phyloP scores from a whole-genome alignment of 2,113 vertebrate genomes.

The Pavo muticus region DNA sequence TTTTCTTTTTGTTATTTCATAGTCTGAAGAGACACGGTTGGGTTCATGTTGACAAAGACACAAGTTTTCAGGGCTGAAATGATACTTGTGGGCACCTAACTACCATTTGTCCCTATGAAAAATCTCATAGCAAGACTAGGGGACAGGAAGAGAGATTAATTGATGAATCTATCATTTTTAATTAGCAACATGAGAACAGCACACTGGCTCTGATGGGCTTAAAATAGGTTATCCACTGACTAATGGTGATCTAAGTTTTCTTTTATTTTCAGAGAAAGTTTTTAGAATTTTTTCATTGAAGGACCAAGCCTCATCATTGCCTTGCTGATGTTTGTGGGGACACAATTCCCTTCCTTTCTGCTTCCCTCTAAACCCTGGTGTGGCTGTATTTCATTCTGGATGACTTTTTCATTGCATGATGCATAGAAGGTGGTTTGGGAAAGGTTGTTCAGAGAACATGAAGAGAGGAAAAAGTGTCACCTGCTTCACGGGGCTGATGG shows the following conservation, averaged over 20 bases:
- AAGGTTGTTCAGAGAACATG: background rate
- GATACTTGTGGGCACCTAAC: constrained; percentile 19
- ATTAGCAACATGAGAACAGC: constrained; percentile 64
- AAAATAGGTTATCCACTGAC: constrained; percentile 65
- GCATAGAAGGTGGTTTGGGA: background rate
- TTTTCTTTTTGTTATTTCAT: background rate
- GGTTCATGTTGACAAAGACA: constrained; percentile 9
- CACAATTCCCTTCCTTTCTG: background rate
- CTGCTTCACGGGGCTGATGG: background rate
- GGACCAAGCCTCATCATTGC: background rate
- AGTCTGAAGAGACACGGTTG: background rate
- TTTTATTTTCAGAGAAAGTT: constrained; percentile 51
- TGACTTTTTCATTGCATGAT: background rate
- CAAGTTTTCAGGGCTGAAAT: constrained; percentile 3
- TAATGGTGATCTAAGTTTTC: constrained; percentile 58
- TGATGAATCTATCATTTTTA: constrained; percentile 71
- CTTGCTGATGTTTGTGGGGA: background rate
- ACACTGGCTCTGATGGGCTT: constrained; percentile 39
- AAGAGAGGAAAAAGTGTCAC: background rate
- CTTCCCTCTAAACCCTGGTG: background rate
- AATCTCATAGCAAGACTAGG: constrained; percentile 35
- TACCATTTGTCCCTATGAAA: constrained; percentile 63
- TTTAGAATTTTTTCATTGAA: background rate
- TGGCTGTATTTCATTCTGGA: background rate
- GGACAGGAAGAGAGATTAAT: constrained; percentile 58